These are phyloP conservation scores for Patagioenas fasciata DNA, from an alignment of 2,113 vertebrate species.

Conservation along the genomic window DNA sequence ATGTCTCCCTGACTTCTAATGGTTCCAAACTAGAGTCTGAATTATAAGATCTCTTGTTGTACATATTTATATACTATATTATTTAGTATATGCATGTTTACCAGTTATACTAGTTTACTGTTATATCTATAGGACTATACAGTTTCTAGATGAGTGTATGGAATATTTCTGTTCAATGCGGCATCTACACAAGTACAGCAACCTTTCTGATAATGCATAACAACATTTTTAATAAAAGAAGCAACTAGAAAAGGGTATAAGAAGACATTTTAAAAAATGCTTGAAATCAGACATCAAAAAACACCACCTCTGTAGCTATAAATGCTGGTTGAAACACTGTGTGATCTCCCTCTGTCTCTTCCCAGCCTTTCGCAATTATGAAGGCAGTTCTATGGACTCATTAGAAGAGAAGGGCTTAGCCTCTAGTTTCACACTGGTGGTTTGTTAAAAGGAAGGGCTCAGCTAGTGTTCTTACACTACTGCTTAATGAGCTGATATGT, in stretches of 20 bases:
- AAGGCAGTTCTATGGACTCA: background rate
- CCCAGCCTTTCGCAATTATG: background rate
- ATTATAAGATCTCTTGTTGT: background rate
- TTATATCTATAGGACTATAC: background rate
- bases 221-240: constrained; percentile 8
- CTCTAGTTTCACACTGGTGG: constrained; percentile 46
- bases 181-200: background rate
- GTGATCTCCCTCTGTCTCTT: background rate
- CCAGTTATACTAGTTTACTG: background rate
- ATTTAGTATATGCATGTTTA: background rate
- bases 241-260: background rate
- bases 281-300: constrained; percentile 39
- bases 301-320: background rate
- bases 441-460: constrained; percentile 64
- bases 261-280: background rate
- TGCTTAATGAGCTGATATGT: constrained; percentile 72
- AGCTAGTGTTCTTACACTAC: constrained; percentile 38
- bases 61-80: background rate
- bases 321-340: background rate
- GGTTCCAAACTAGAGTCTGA: background rate
- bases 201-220: background rate
- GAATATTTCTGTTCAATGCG: background rate
- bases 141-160: background rate
- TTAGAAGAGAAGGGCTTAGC: constrained; percentile 53
- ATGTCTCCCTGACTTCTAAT: background rate